phyloP scores from a whole-genome alignment of 2,113 vertebrate species.

The Gorilla gorilla region DNA sequence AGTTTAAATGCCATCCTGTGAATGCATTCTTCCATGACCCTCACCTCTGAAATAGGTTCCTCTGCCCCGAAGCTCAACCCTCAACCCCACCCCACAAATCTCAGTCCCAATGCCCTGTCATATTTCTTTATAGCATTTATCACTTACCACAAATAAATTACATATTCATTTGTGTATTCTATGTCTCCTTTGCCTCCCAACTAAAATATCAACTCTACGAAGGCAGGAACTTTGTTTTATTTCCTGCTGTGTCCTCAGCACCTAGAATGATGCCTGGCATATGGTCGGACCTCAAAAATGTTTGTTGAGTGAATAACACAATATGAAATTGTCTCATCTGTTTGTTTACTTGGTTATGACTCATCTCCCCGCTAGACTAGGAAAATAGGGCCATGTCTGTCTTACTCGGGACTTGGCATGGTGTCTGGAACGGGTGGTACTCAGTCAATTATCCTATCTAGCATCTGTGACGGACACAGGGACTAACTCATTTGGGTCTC shows the following conservation, averaged over 20 bases:
- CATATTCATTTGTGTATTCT: rapidly evolving
- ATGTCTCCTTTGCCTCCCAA: neutral
- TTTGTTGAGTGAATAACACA: conserved; percentile 62
- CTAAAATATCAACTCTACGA: neutral
- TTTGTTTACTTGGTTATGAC: conserved; percentile 53
- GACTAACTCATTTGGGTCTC: neutral
- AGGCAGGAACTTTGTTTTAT: neutral
- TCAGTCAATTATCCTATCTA: neutral
- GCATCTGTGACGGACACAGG: neutral
- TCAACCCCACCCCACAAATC: neutral
- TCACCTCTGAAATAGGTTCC: neutral
- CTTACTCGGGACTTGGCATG: conserved; percentile 17
- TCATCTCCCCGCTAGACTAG: conserved; percentile 50
- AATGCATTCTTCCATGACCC: neutral
- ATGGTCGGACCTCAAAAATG: neutral
- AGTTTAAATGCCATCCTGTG: neutral
- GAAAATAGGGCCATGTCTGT: conserved; percentile 49
- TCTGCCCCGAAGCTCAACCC: neutral
- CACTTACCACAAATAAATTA: neutral
- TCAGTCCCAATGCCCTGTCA: no score
- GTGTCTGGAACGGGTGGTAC: conserved; percentile 4
- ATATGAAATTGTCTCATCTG: conserved; percentile 32
- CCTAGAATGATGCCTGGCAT: neutral
- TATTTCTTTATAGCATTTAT: neutral
- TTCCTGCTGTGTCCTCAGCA: neutral